Percentiles rank a stretch among this genome's conserved stretches.
These are phyloP conservation scores for Pocillopora damicornis DNA, from an alignment of 64 coral and sea anemone genomes.

Conservation along the genomic window DNA sequence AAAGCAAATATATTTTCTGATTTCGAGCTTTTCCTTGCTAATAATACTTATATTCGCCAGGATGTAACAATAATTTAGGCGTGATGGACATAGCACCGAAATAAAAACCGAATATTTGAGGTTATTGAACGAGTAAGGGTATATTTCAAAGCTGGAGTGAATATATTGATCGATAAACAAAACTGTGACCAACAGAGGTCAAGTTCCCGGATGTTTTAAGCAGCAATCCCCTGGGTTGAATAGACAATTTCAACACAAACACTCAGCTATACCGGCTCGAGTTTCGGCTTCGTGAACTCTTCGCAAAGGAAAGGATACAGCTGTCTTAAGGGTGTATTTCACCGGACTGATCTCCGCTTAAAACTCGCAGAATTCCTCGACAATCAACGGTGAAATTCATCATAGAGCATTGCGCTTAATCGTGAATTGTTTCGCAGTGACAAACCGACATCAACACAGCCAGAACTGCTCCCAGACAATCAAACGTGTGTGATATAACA, in stretches of 20 bases:
- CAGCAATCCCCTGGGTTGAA: neutral
- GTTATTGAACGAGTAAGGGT: neutral
- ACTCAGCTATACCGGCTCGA: neutral
- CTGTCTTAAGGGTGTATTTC: neutral
- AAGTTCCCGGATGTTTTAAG: slow-evolving; percentile 11
- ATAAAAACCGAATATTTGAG: neutral
- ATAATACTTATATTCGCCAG: neutral
- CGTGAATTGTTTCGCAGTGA: neutral
- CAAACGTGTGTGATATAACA: slow-evolving; percentile 11
- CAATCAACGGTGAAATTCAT: neutral
- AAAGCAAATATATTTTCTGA: neutral
- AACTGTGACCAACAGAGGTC: neutral
- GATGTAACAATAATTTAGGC: neutral
- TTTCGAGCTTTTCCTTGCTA: neutral
- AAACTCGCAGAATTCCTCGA: neutral
- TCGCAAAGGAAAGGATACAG: neutral
- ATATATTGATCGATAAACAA: too few species aligned
- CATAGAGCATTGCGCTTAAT: neutral
- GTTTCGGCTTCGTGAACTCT: neutral
- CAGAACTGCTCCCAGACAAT: neutral
- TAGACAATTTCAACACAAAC: slow-evolving; percentile 19
- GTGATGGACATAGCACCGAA: neutral
- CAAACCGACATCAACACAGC: neutral
- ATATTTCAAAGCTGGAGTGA: too few species aligned
- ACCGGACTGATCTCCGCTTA: neutral